phyloP scores from a whole-genome alignment of 2,113 vertebrate species.

The Spizaetus ornatus region DNA sequence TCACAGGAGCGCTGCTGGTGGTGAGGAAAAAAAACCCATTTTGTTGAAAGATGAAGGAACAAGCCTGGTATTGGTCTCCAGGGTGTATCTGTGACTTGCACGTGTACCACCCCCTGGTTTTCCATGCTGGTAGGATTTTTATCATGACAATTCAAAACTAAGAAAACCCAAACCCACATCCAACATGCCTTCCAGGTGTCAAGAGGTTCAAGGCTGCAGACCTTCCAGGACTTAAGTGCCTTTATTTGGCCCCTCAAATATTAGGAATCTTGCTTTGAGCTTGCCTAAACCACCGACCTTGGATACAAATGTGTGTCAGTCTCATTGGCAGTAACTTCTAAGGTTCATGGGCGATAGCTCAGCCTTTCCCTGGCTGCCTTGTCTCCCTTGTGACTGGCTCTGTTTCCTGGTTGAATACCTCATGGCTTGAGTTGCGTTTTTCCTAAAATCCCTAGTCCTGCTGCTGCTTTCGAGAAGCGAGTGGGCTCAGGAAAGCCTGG shows the following conservation, averaged over 20 bases:
- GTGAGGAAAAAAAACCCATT: fast-evolving
- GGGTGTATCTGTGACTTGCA: neutral
- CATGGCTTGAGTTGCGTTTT: neutral
- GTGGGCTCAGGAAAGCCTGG: neutral
- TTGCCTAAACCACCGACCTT: neutral
- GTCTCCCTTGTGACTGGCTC: neutral
- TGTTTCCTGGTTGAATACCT: neutral
- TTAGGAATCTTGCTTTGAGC: neutral
- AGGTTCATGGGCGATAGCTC: neutral
- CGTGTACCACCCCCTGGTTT: neutral
- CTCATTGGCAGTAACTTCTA: neutral
- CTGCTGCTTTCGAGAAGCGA: neutral
- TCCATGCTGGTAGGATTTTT: neutral
- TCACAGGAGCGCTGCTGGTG: neutral
- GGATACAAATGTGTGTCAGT: fast-evolving
- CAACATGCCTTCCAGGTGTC: neutral
- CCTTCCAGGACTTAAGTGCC: neutral
- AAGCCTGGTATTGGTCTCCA: neutral
- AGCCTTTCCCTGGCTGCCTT: neutral
- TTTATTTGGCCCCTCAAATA: neutral
- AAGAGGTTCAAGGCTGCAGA: neutral
- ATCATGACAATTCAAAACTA: neutral
- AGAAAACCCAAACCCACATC: too few relatives aligned
- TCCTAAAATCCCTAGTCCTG: too few relatives aligned
- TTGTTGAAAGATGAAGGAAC: too few relatives aligned